These are phyloP conservation scores for Lipotes vexillifer DNA, from an alignment of 2,113 vertebrate species.

Conservation along the genomic window DNA sequence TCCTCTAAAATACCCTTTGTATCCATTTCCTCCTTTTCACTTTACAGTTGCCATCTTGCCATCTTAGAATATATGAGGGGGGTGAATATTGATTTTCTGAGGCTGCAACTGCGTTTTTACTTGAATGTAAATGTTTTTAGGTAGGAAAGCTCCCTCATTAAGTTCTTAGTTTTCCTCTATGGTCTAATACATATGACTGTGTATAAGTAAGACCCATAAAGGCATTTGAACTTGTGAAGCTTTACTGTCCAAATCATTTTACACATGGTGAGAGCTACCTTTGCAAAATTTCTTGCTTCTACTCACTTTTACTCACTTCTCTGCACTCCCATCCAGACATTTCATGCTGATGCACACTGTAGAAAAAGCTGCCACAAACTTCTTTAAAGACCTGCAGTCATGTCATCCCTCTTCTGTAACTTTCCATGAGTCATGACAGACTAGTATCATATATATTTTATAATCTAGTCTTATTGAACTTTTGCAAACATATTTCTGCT, in stretches of 20 bases:
- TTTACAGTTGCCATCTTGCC: not conserved
- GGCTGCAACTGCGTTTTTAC: not conserved
- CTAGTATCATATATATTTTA: not conserved
- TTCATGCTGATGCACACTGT: not conserved
- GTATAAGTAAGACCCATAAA: not conserved
- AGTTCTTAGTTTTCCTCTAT: not conserved
- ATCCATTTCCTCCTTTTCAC: not conserved
- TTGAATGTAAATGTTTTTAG: not conserved
- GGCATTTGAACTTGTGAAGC: not conserved
- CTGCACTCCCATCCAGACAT: not conserved
- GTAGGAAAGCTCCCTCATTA: not conserved
- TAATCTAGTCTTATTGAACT: not conserved
- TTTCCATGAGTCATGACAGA: not conserved
- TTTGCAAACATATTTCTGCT: not conserved
- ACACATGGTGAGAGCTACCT: not conserved
- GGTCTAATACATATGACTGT: not conserved
- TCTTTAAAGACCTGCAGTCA: not conserved
- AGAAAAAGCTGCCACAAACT: not conserved
- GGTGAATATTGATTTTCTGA: constrained; percentile 1
- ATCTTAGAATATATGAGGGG: not conserved
- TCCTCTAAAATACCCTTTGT: not conserved
- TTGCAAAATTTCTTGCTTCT: not conserved
- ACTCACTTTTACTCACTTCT: not conserved
- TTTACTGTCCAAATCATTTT: not conserved
- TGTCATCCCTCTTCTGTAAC: not conserved